Evolutionary conservation across 2,888 invertebrate species (phyloP), one percentile per base, ranked within the genome.

Genomic region (Melinaea menophilus): DNA sequence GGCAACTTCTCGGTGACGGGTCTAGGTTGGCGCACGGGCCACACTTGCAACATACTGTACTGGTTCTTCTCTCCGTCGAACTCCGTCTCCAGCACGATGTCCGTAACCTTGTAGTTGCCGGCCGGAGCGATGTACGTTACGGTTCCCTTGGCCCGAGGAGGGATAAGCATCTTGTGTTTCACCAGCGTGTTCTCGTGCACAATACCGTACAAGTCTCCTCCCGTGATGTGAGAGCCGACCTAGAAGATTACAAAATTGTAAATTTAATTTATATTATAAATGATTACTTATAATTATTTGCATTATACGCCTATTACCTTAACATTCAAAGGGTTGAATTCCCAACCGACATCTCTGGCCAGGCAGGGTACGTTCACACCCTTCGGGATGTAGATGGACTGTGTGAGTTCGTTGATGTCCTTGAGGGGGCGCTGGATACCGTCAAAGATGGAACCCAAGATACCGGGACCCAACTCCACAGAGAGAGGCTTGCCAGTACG

Each of bases 301-400:
- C 3, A 45, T 7, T 31, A 2, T 13, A 11, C 22, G 9, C 5
- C 31, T 3, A 54, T 47, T 35, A 95, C 95, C 91, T 96, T 96
- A 61, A 97, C 94, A 75, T 94, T 93, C 35, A 94, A 80, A 0
- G 98, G 98, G 79, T 94, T 94, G 87, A 98, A 99, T 74, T 99
- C 99, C 99, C 99, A 99, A 68, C 93, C 88, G 62, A 90, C 82
- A 1, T 94, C 93, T 60, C 97, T 93, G 5, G 96, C 96, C 66
- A 99, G 89, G 59, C 96, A 93, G n/a, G 98, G 98, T 65, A 96
- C 95, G 86, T 99, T 99, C 58, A 99, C 94, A 86, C 99, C 99
- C 92, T 99, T 99, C 55, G 99, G 99, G 89, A 99, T 99, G 93
- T 99, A 99, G 90, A 99, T 99, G 81, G 98, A 98, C 81, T 94